Evolutionary conservation across 2,797 vertebrate genomes (phyloP).

Genomic region (Morus bassanus): DNA sequence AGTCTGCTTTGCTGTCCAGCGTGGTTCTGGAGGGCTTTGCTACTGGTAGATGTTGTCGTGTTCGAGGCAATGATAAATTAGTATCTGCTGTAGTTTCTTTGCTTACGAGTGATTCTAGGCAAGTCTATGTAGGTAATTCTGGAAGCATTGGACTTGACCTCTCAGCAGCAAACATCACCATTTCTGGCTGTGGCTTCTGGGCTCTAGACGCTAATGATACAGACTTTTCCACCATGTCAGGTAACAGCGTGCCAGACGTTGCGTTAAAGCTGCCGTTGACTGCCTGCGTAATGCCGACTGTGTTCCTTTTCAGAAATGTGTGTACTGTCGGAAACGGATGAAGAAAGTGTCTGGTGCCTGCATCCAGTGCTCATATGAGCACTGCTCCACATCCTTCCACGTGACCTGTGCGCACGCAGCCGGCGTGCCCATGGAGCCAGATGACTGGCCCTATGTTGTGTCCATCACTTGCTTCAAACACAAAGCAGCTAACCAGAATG

Average conservation of each 20-base stretch:
- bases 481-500: constrained; percentile 71
- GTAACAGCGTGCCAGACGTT: accelerated
- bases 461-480: constrained; percentile 95
- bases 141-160: background rate
- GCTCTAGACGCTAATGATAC: accelerated
- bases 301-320: constrained; percentile 81
- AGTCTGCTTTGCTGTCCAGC: background rate
- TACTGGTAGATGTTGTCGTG: accelerated
- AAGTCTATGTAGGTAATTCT: accelerated
- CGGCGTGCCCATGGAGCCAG: constrained; percentile 89
- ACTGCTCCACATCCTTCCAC: constrained; percentile 96
- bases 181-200: background rate
- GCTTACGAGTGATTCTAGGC: background rate
- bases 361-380: constrained; percentile 91
- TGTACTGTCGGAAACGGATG: constrained; percentile 87
- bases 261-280: accelerated
- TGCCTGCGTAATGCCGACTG: background rate
- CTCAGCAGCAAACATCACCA: accelerated
- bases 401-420: constrained; percentile 94
- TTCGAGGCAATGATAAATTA: accelerated
- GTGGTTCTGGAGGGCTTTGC: background rate
- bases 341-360: constrained; percentile 86
- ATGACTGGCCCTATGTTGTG: constrained; percentile 95
- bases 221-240: accelerated
- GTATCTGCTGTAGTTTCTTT: background rate